Evolutionary conservation across 2,797 vertebrate genomes (phyloP), one percentile per base, ranked within the genome.

Genomic region (Tenualosa ilisha): DNA sequence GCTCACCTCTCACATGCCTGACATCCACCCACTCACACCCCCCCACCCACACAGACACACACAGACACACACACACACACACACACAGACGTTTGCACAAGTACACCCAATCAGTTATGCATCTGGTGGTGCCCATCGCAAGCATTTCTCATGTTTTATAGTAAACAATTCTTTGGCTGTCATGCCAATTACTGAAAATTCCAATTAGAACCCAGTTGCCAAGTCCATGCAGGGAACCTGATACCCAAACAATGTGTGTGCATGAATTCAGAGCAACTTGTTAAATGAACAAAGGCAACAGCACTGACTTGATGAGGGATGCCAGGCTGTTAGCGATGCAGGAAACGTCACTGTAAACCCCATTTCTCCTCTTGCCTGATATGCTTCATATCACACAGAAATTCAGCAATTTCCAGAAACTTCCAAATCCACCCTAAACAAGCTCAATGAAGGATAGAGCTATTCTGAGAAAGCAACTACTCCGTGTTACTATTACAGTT

Each of bases 171-270:
- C 72, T 17, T 46, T 43, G 20, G 68, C 68, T 17, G 68, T 43
- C 68, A 75, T 17, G 40, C 17, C 72, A 46, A 43, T 46, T 79
- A 79, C 43, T 79, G 72, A 79, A 79, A 79, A n/a, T 46, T 11
- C 40, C 72, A 79, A 79, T 79, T 79, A 79, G 86, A 85, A 86
- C 90, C 86, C 89, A 85, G 88, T 87, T 85, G 83, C 72, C 65
- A 81, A 79, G 75, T 83, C 54, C 81, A 56, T 24, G 84, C 81
- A 26, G 63, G 49, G 88, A 88, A 46, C 17, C 40, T 79, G 68
- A 43, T 75, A 75, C 15, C 15, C 37, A 43, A 43, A 20, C 68
- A 75, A 17, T 75, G 68, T 22, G 68, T 75, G 37, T 37, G 37
- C 68, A 75, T 75, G 68, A 37, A 75, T 43, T 40, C 15, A 75